Evolutionary conservation across 1,140 invertebrate genomes (phyloP).

Genomic region (Eriocheir sinensis): DNA sequence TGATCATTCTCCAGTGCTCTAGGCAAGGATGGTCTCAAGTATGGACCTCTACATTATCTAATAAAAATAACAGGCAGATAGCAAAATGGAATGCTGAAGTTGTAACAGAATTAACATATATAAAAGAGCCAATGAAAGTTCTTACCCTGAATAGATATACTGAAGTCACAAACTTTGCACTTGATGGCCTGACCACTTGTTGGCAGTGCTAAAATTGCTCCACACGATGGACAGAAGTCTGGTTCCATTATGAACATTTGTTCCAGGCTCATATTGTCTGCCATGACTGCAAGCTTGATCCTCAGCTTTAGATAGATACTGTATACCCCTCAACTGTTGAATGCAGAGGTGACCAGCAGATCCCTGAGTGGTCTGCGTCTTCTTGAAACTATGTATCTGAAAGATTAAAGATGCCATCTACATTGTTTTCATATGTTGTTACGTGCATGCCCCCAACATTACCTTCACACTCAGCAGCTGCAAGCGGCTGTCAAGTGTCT

Average conservation of each 20-base stretch:
- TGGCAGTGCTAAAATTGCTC: constrained; percentile 44
- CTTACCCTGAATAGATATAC: constrained; percentile 12
- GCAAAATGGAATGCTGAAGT: too few relatives aligned
- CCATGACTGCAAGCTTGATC: constrained; percentile 9
- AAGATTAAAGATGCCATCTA: background rate
- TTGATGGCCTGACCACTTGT: background rate
- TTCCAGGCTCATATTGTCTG: background rate
- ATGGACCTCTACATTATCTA: too few relatives aligned
- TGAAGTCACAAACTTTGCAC: constrained; percentile 50
- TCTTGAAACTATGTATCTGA: background rate
- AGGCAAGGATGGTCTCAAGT: too few relatives aligned
- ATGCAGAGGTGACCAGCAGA: too few relatives aligned
- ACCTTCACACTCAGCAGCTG: too few relatives aligned
- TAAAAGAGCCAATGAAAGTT: too few relatives aligned
- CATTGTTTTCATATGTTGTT: too few relatives aligned
- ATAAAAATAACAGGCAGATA: too few relatives aligned
- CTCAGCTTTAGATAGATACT: background rate
- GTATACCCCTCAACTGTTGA: background rate
- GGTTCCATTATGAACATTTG: constrained; percentile 39
- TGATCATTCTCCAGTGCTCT: too few relatives aligned
- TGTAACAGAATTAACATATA: too few relatives aligned
- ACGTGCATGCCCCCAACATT: too few relatives aligned
- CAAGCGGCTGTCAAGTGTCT: too few relatives aligned
- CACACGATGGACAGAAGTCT: constrained; percentile 60
- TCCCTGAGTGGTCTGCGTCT: background rate